Base-by-base conservation (phyloP, 1,140 invertebrate species). In the Drosophila tristis region DNA sequence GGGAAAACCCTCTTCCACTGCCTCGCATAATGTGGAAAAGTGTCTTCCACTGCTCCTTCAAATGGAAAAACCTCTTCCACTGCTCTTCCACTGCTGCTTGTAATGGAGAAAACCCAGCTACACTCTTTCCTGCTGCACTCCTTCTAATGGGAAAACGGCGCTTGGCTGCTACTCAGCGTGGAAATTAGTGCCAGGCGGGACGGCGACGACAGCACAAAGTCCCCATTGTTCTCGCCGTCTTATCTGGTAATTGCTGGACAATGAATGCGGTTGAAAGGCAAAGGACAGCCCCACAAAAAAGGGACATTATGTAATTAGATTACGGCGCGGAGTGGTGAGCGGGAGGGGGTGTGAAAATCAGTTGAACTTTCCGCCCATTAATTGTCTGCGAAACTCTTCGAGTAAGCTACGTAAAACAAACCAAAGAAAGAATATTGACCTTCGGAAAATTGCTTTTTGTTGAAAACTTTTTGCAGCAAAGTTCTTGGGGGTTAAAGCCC, bases 271-370 rank as follows among this genome's bases (percentile, higher is more conserved):
- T 31, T 31, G 0, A 9, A 5, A 35, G 45, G 50, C 15, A 16
- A 31, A 13, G 20, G 13, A 55, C 23, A 45, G 16, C 15, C 35
- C 47, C 43, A 53, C 65, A 75, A 68, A 75, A 68, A 67, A 74
- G 62, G 58, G 1, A 59, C 68, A 68, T 87, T 86, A 81, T 64
- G 53, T 87, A 86, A 87, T 87, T 86, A 80, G 62, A 39, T 54
- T 63, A 47, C 43, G 25, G 50, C 43, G 29, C 47, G 57, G 23
- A 49, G 45, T 16, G 39, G 23, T 2, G 20, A 0, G 6, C 13
- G 15, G 43, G 42, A 25, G 35, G 42, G 42, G 54, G 25, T 25
- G 53, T 47, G 54, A 51, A 35, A 9, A 51, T 70, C 68, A 71
- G 65, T 65, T 65, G 26, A 53, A 70, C 45, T 70, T 70, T 70